Conservation (phyloP, 2,888 invertebrate genomes). For the Parthenolecanium corni region DNA sequence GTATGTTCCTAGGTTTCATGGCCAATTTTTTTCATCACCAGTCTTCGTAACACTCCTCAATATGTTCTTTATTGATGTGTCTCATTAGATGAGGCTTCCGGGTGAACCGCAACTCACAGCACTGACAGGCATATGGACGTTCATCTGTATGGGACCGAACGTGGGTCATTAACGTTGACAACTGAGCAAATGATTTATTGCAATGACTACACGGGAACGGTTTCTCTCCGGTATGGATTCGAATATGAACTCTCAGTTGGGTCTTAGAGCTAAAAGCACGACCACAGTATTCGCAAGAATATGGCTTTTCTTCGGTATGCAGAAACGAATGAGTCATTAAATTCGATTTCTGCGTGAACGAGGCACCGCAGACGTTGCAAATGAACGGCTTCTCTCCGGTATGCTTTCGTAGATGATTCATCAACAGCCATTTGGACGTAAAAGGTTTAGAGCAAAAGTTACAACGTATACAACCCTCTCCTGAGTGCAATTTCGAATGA, state of each 20-base stretch:
- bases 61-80: background rate
- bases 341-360: conserved; percentile 7
- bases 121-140: background rate
- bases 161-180: background rate
- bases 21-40: too few species aligned
- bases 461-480: conserved; percentile 1
- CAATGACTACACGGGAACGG: conserved; percentile 1
- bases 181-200: conserved; percentile 6
- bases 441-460: conserved; percentile 11
- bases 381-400: conserved; percentile 12
- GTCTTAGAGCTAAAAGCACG: conserved; percentile 1
- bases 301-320: conserved; percentile 17
- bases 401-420: conserved; percentile 16
- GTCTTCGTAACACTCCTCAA: conserved; percentile 13
- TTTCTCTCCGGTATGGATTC: conserved; percentile 19
- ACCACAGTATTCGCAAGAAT: background rate
- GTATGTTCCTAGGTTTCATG: too few species aligned
- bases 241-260: background rate
- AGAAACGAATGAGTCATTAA: background rate
- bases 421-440: conserved; percentile 9
- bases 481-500: conserved; percentile 2
- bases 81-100: background rate
- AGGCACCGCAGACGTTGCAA: background rate
- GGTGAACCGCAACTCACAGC: conserved; percentile 3
- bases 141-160: conserved; percentile 1